Percentiles rank a stretch among this genome's conserved stretches.
phyloP scores from a whole-genome alignment of 1,140 invertebrate genomes.

The Drosophila aff. region DNA sequence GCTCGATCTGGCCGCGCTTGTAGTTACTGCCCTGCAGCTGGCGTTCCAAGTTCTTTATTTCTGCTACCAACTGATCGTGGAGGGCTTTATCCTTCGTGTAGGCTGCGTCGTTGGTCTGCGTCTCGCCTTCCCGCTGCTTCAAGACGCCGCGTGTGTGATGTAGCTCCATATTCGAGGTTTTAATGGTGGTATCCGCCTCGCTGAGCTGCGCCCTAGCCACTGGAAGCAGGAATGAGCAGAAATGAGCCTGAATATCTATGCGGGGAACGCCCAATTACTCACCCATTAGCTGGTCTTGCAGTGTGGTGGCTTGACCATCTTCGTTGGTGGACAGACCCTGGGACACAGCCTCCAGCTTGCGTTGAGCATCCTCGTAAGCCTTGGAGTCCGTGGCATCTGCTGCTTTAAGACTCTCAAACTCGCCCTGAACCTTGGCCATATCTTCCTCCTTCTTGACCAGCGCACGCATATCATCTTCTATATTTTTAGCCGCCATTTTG shows the following conservation, averaged over 20 bases:
- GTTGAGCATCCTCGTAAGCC: conserved; percentile 90
- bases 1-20: conserved; percentile 88
- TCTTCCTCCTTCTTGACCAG: conserved; percentile 89
- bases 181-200: conserved; percentile 92
- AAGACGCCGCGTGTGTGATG: conserved; percentile 90
- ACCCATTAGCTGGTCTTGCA: conserved; percentile 96
- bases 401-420: conserved; percentile 90
- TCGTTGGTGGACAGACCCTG: conserved; percentile 92
- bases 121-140: conserved; percentile 89
- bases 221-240: conserved; percentile 65
- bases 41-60: conserved; percentile 85
- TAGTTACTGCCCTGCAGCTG: conserved; percentile 87
- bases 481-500: conserved; percentile 89
- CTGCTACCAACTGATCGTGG: conserved; percentile 88
- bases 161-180: conserved; percentile 92
- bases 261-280: conserved; percentile 21
- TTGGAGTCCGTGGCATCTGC: conserved; percentile 89
- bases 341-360: conserved; percentile 93
- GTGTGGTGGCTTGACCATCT: conserved; percentile 93
- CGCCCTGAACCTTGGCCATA: conserved; percentile 88
- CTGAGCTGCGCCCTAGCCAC: conserved; percentile 91
- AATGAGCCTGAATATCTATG: neutral
- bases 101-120: conserved; percentile 89
- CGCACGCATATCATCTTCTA: conserved; percentile 90
- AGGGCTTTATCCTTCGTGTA: conserved; percentile 90